Base-by-base conservation (phyloP, 2,113 vertebrate species). In the Anser cygnoides region DNA sequence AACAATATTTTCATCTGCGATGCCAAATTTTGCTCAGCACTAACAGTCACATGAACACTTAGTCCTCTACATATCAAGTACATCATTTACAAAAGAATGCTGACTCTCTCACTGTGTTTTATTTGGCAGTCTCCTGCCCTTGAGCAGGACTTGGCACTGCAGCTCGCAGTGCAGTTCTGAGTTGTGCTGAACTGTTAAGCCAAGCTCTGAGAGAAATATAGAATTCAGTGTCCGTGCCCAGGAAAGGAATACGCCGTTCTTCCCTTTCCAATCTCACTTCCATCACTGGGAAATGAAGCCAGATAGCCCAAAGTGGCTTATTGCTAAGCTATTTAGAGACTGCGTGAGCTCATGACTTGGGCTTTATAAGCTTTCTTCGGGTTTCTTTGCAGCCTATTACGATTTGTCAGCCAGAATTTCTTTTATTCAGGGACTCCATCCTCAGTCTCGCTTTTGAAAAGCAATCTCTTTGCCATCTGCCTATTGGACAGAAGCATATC, bases 131-230 rank as follows among this genome's bases (percentile, higher is more conserved):
- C 72, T 95, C 72, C 61, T 65, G 5, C 85, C 89, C 76, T 52
- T 72, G 86, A 96, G 85, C 80, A 68, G 57, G 78, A 93, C 90
- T 96, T 97, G 96, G 93, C 95, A 62, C 68, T 5, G 72, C 81
- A 80, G 11, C 89, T 83, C 4, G 0, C 57, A 92, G 67, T 31
- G 43, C 83, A 93, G 0, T 95, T 93, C 89, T 78, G 90, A 92
- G 80, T 79, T 90, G 65, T n/a, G 6, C 26, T 95, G 82, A 87
- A 83, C 72, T 87, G 82, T 10, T 17, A 75, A 75, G 75, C 58
- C 0, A 2, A 33, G 39, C 78, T 70, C 52, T 2, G 41, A 68
- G 68, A 90, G 91, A 87, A 91, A 90, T 70, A 63, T 0, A 59
- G 61, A 37, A 5, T 23, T 83, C 67, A 70, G 50, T 82, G 91